Conservation (phyloP, 37 sponge, comb jelly and placozoan genomes). For the Lycopodina hypogea region DNA sequence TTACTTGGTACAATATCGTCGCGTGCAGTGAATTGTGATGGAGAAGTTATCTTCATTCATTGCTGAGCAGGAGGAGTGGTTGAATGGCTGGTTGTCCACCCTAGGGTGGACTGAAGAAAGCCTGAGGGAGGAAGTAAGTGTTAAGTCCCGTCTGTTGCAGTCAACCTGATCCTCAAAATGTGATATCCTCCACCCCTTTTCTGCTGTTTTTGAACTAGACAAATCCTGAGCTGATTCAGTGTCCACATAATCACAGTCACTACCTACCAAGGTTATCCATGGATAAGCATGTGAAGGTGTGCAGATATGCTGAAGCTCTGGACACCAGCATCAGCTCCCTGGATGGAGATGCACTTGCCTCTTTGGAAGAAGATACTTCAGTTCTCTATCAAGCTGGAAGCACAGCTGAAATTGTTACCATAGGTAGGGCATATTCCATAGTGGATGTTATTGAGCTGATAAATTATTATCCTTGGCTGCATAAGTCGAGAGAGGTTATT, state of each 20-base stretch:
- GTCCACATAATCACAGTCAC: slow-evolving; percentile 48
- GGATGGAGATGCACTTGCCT: neutral
- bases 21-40: neutral
- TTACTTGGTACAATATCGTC: neutral
- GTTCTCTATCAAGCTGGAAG: neutral
- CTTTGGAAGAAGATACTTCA: neutral
- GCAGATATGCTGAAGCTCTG: slow-evolving; percentile 21
- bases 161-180: neutral
- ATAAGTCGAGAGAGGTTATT: too few relatives aligned
- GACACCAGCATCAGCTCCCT: neutral
- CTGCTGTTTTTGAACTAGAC: neutral
- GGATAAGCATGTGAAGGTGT: slow-evolving; percentile 27
- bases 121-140: neutral
- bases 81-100: slow-evolving; percentile 17
- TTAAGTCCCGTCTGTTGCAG: neutral
- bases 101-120: slow-evolving; percentile 50
- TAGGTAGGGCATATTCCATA: neutral
- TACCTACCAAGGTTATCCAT: slow-evolving; percentile 21
- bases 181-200: neutral
- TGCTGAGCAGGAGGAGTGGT: slow-evolving; percentile 43
- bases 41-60: slow-evolving; percentile 38
- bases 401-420: neutral
- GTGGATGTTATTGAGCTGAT: neutral
- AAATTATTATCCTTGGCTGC: too few relatives aligned
- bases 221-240: slow-evolving; percentile 26